Conservation (phyloP, 2,113 vertebrate genomes). For the Phaethon lepturus region DNA sequence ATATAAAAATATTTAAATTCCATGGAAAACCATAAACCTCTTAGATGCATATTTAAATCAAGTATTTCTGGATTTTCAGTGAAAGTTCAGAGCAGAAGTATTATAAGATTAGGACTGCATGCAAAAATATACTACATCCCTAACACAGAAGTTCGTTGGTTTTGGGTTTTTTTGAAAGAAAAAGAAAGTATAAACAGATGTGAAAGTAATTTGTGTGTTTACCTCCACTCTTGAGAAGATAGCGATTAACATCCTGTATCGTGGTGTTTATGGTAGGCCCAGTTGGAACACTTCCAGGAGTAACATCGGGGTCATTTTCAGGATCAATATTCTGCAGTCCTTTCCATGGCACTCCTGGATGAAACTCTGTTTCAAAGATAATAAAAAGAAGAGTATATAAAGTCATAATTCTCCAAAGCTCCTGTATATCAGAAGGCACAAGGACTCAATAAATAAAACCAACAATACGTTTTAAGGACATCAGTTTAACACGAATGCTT, state of each 20-base stretch:
- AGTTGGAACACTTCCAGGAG: constrained; percentile 95
- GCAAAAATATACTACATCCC: background rate
- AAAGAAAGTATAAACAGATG: background rate
- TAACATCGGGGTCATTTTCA: constrained; percentile 97
- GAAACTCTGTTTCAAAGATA: constrained; percentile 86
- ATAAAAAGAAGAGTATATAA: background rate
- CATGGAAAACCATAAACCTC: background rate
- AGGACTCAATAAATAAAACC: background rate
- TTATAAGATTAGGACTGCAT: background rate
- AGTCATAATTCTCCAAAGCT: background rate
- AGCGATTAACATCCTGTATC: constrained; percentile 97
- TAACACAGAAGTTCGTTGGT: background rate
- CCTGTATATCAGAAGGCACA: rapidly evolving
- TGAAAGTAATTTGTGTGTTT: background rate
- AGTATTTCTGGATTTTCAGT: background rate
- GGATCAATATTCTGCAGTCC: constrained; percentile 98
- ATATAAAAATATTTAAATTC: background rate
- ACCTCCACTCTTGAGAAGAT: constrained; percentile 97
- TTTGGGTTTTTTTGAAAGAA: background rate
- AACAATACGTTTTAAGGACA: rapidly evolving
- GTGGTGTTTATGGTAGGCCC: constrained; percentile 98
- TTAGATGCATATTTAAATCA: background rate
- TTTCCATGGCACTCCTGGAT: constrained; percentile 98
- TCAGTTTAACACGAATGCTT: background rate
- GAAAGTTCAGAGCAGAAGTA: background rate